phyloP scores from a whole-genome alignment of 1,140 invertebrate species.

The Homalodisca vitripennis region DNA sequence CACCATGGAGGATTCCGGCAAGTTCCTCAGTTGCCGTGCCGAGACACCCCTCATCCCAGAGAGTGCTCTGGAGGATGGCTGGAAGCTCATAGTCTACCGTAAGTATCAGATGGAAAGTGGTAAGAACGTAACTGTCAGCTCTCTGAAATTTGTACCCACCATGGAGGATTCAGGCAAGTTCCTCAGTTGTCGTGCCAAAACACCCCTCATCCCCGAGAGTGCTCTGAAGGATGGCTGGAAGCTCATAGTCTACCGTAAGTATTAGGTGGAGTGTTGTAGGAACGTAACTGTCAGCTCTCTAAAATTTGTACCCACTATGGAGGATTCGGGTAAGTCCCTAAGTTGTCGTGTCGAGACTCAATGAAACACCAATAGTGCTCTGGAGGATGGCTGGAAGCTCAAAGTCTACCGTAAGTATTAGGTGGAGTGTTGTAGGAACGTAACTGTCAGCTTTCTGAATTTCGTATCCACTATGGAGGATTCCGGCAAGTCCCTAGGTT shows the following conservation, averaged over 20 bases:
- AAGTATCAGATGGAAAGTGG: too few species aligned
- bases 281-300: slow-evolving; percentile 81
- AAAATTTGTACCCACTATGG: slow-evolving; percentile 77
- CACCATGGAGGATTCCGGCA: slow-evolving; percentile 79
- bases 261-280: too few species aligned
- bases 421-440: too few species aligned
- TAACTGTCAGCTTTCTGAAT: too few species aligned
- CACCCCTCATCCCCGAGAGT: slow-evolving; percentile 74
- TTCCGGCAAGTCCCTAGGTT: too few species aligned
- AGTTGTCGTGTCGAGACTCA: slow-evolving; percentile 76
- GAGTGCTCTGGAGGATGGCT: slow-evolving; percentile 65
- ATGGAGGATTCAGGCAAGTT: slow-evolving; percentile 84
- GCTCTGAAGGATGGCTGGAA: slow-evolving; percentile 64
- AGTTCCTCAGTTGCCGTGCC: slow-evolving; percentile 80
- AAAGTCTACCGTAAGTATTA: slow-evolving; percentile 87
- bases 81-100: slow-evolving; percentile 84
- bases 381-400: slow-evolving; percentile 67
- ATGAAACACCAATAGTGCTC: slow-evolving; percentile 57
- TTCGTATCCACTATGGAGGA: too few species aligned
- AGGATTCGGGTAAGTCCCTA: slow-evolving; percentile 79
- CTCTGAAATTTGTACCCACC: slow-evolving; percentile 74
- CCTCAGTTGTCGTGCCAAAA: slow-evolving; percentile 82
- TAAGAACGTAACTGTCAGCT: slow-evolving; percentile 71
- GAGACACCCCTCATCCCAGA: slow-evolving; percentile 79
- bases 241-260: slow-evolving; percentile 85